Evolutionary conservation across 2,113 vertebrate genomes (phyloP).

Genomic region (Lepus timidus): DNA sequence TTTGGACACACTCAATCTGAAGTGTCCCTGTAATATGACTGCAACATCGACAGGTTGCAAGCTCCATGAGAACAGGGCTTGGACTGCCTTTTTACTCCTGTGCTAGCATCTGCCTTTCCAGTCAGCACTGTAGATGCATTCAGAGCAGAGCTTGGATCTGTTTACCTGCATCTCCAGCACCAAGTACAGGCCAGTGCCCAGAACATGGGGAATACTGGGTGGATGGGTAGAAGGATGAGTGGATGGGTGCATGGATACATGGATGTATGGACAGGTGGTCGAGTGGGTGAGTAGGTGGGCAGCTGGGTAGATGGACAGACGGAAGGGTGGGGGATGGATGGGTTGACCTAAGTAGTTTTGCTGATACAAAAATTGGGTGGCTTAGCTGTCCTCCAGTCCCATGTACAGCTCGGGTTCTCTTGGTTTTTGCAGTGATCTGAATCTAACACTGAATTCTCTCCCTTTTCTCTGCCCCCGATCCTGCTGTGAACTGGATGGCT

Average conservation of each 20-base stretch:
- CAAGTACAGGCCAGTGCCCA: too few relatives aligned
- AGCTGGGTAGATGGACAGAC: not conserved
- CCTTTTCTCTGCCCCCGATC: not conserved
- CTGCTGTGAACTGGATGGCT: not conserved
- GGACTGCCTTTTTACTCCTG: not conserved
- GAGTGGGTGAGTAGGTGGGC: not conserved
- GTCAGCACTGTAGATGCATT: not conserved
- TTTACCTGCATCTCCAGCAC: not conserved
- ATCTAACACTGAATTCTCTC: constrained; percentile 22
- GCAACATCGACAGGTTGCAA: not conserved
- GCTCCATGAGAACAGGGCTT: not conserved
- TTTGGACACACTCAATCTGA: not conserved
- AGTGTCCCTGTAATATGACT: not conserved
- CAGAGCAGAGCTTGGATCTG: too few relatives aligned
- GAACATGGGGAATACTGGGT: not conserved
- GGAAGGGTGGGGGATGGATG: not conserved
- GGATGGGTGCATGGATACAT: too few relatives aligned
- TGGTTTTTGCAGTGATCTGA: not conserved
- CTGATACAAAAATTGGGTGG: not conserved
- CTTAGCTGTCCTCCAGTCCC: not conserved
- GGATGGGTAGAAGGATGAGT: not conserved
- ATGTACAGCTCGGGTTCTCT: not conserved
- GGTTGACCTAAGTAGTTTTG: too few relatives aligned
- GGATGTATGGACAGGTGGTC: not conserved
- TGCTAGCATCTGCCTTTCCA: not conserved